Conservation (phyloP, 2,797 vertebrate species). For the Coregonus suidteri region DNA sequence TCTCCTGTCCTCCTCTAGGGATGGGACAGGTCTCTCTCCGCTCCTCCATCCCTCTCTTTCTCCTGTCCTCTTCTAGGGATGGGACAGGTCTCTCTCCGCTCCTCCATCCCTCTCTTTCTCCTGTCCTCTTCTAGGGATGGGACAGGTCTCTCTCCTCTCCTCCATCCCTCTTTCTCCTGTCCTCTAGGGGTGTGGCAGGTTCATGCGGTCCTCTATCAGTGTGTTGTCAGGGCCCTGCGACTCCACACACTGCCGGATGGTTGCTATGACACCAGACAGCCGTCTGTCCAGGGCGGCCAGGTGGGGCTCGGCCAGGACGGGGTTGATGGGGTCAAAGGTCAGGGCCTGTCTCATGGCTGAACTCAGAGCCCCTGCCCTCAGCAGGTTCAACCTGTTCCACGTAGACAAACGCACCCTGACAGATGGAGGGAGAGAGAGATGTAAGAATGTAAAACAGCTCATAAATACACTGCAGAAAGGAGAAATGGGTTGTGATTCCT, state of each 20-base stretch:
- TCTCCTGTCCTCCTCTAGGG: too few species aligned
- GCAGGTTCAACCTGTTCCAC: constrained; percentile 92
- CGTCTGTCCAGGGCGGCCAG: constrained; percentile 89
- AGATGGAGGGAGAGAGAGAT: not conserved
- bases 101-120: too few species aligned
- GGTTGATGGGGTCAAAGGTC: constrained; percentile 87
- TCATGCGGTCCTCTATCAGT: constrained; percentile 96
- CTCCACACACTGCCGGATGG: constrained; percentile 93
- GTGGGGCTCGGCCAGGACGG: constrained; percentile 85
- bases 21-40: too few species aligned
- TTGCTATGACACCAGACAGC: constrained; percentile 85
- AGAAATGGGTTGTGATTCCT: not conserved
- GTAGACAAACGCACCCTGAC: constrained; percentile 93
- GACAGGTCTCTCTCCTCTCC: too few species aligned
- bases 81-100: too few species aligned
- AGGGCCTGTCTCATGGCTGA: constrained; percentile 87
- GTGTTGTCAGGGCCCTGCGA: constrained; percentile 88
- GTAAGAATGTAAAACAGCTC: too few species aligned
- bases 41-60: too few species aligned
- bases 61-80: too few species aligned
- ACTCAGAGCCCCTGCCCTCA: constrained; percentile 87
- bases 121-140: constrained; percentile 24
- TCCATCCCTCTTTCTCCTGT: too few species aligned
- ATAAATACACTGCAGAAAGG: not conserved
- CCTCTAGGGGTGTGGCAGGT: constrained; percentile 88